These are phyloP conservation scores for Gambusia affinis DNA, from an alignment of 2,113 vertebrate genomes.

Conservation along the genomic window DNA sequence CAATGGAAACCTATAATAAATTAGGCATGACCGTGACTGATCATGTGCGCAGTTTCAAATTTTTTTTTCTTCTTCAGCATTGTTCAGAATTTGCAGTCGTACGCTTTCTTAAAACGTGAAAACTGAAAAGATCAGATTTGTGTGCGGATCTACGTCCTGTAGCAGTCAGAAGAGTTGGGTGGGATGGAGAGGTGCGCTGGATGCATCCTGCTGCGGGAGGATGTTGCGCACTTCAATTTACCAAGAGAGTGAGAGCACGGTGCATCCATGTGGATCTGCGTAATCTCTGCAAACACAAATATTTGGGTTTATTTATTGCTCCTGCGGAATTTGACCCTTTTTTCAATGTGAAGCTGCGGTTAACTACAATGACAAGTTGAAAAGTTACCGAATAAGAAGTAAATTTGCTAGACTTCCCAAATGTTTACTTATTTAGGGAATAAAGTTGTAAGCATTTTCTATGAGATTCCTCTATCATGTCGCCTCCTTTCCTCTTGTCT, in stretches of 20 bases:
- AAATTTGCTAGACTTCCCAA: too few species aligned
- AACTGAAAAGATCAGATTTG: background rate
- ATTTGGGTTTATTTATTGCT: background rate
- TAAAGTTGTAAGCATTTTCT: background rate
- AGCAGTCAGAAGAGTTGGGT: conserved; percentile 30
- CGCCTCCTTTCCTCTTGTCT: too few species aligned
- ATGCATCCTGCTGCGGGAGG: conserved; percentile 59
- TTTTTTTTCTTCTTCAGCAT: conserved; percentile 17
- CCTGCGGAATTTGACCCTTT: background rate
- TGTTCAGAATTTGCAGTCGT: conserved; percentile 17
- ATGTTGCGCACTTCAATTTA: conserved; percentile 82
- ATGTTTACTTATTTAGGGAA: background rate
- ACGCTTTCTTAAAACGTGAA: conserved; percentile 20
- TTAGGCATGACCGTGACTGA: conserved; percentile 14
- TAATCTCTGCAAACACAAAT: background rate
- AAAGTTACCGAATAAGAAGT: too few species aligned
- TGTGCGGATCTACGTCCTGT: background rate
- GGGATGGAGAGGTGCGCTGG: conserved; percentile 51
- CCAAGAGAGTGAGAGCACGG: conserved; percentile 43
- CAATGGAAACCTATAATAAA: background rate
- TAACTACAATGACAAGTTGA: background rate
- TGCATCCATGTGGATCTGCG: conserved; percentile 47
- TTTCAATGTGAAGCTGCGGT: background rate
- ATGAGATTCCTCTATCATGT: background rate
- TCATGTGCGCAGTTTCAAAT: conserved; percentile 35